A percentile compares a stretch with the other conserved stretches of the same genome.
These are phyloP conservation scores for Phalloptychus januarius DNA, from an alignment of 2,797 vertebrate species.

Conservation along the genomic window DNA sequence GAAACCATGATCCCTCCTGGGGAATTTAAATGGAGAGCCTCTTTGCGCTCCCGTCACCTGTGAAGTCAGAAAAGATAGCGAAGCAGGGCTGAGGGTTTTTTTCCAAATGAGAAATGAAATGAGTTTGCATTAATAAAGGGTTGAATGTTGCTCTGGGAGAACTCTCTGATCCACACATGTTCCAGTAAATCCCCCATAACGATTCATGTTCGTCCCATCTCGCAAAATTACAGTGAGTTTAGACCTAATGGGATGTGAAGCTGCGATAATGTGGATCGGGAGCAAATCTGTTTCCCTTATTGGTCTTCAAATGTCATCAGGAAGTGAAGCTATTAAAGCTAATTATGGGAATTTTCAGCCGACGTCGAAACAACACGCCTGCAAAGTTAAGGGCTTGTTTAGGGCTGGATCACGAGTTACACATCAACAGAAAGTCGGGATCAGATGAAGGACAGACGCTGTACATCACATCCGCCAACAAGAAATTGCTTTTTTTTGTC, in stretches of 20 bases:
- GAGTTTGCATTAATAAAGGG: slow-evolving; percentile 19
- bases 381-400: slow-evolving; percentile 13
- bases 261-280: slow-evolving; percentile 28
- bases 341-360: slow-evolving; percentile 25
- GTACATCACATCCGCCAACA: slow-evolving; percentile 25
- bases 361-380: slow-evolving; percentile 15
- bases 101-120: slow-evolving; percentile 36
- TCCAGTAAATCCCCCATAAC: slow-evolving; percentile 4
- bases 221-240: slow-evolving; percentile 41
- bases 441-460: slow-evolving; percentile 33
- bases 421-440: slow-evolving; percentile 12
- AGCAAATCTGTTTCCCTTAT: slow-evolving; percentile 44
- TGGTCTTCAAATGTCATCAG: slow-evolving; percentile 59
- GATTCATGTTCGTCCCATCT: slow-evolving; percentile 37
- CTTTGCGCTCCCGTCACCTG: slow-evolving; percentile 40
- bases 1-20: slow-evolving; percentile 25
- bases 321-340: slow-evolving; percentile 25
- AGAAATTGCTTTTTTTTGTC: slow-evolving; percentile 35
- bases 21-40: slow-evolving; percentile 56
- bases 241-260: slow-evolving; percentile 45
- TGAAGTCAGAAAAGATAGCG: slow-evolving; percentile 34
- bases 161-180: slow-evolving; percentile 8
- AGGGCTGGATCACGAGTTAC: neutral
- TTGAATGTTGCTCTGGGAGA: neutral
- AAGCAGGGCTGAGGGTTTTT: slow-evolving; percentile 28